A percentile compares a stretch with the other conserved stretches of the same genome.
These are phyloP conservation scores for Pollicipes pollicipes DNA, from an alignment of 1,140 invertebrate species.

Conservation along the genomic window DNA sequence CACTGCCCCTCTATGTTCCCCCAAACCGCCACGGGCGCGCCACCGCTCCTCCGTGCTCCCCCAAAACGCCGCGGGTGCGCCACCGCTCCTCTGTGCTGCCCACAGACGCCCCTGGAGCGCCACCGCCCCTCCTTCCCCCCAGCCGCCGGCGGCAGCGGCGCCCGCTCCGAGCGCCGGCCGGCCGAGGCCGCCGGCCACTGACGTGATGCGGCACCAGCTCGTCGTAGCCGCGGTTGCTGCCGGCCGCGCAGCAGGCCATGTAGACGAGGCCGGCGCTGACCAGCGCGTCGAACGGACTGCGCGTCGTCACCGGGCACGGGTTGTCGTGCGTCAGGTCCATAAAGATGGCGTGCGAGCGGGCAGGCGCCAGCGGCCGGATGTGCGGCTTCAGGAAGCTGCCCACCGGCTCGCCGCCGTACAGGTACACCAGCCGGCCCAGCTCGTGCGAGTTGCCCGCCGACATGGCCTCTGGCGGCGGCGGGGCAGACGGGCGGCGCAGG, in stretches of 20 bases:
- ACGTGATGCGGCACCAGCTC: constrained; percentile 93
- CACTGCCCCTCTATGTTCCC: too few species aligned
- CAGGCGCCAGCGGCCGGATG: constrained; percentile 48
- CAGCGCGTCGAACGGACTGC: constrained; percentile 72
- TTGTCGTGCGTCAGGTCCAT: constrained; percentile 96
- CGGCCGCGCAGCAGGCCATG: constrained; percentile 83
- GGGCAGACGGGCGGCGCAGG: too few species aligned
- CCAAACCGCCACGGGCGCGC: too few species aligned
- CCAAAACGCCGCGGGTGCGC: too few species aligned
- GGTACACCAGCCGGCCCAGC: constrained; percentile 79
- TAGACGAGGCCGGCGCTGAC: constrained; percentile 72
- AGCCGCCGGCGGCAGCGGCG: too few species aligned
- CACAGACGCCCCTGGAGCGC: too few species aligned
- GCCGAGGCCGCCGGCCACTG: too few species aligned
- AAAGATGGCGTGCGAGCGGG: constrained; percentile 82
- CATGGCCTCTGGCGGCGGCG: constrained; percentile 53
- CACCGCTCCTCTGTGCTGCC: too few species aligned
- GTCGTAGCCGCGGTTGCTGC: constrained; percentile 88
- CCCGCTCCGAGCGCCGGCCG: too few species aligned
- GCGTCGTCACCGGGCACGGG: constrained; percentile 63
- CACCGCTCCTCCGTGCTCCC: too few species aligned
- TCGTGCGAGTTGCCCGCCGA: constrained; percentile 81
- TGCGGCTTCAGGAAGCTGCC: constrained; percentile 51
- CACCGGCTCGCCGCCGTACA: constrained; percentile 82
- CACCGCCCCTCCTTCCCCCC: too few species aligned